Conservation (phyloP, 2,888 invertebrate genomes). For the Calameuta filiformis region DNA sequence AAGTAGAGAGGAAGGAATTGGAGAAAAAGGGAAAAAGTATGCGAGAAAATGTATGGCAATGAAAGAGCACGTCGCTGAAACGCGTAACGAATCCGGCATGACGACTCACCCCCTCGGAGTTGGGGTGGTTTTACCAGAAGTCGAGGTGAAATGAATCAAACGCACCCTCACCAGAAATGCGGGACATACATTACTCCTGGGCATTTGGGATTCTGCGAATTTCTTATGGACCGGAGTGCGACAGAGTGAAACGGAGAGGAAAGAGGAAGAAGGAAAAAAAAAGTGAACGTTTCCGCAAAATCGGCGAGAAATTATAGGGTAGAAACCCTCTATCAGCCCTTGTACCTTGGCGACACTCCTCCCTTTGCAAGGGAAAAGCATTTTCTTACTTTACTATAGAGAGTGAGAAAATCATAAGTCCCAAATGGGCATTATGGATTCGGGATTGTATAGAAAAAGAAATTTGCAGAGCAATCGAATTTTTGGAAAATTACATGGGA, state of each 20-base stretch:
- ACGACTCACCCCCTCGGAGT: slow-evolving; percentile 19
- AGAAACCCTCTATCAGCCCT: too few relatives aligned
- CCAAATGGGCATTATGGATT: too few relatives aligned
- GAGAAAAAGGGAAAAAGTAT: slow-evolving; percentile 13
- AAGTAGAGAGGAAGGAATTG: not conserved
- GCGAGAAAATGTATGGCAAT: not conserved
- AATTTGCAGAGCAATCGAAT: too few relatives aligned
- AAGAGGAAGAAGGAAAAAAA: too few relatives aligned
- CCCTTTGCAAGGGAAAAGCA: too few relatives aligned
- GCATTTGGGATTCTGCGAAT: slow-evolving; percentile 40
- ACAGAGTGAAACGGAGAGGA: slow-evolving; percentile 17
- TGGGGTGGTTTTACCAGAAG: slow-evolving; percentile 11
- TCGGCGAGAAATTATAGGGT: too few relatives aligned
- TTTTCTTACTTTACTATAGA: too few relatives aligned
- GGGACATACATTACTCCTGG: slow-evolving; percentile 40
- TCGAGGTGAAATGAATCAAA: slow-evolving; percentile 47
- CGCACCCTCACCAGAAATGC: slow-evolving; percentile 29
- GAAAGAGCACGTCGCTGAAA: slow-evolving; percentile 37
- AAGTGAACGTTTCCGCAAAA: too few relatives aligned
- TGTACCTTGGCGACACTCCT: too few relatives aligned
- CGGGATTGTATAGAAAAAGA: too few relatives aligned
- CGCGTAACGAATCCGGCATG: slow-evolving; percentile 50
- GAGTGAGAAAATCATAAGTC: too few relatives aligned
- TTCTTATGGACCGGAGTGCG: slow-evolving; percentile 24
- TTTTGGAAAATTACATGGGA: too few relatives aligned